These are phyloP conservation scores for Chamaedrilus cognettii DNA, from an alignment of 2,888 invertebrate species.

Conservation along the genomic window DNA sequence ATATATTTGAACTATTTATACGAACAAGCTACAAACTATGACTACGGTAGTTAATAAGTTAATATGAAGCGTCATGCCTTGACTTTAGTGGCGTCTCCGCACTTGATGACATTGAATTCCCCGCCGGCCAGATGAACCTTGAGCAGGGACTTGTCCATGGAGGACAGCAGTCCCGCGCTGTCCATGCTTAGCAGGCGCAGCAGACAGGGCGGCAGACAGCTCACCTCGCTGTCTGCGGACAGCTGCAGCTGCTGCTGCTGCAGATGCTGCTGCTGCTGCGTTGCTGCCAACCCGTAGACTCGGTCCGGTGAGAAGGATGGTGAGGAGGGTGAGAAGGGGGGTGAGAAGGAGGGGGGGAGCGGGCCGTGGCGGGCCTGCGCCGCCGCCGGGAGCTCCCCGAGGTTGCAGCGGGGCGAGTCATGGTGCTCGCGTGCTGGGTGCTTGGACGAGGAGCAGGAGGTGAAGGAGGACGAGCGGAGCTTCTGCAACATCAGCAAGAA, in stretches of 20 bases:
- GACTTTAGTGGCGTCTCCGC: constrained; percentile 83
- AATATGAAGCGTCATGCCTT: constrained; percentile 62
- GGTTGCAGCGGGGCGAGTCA: background rate
- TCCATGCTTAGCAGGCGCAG: constrained; percentile 14
- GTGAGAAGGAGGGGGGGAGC: background rate
- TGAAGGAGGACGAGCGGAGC: background rate
- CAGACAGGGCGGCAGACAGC: constrained; percentile 9
- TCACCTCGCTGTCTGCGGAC: constrained; percentile 2
- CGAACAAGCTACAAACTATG: background rate
- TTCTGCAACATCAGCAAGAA: background rate
- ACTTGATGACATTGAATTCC: constrained; percentile 87
- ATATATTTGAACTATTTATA: too few species aligned
- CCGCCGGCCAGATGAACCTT: constrained; percentile 92
- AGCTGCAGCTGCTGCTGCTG: background rate
- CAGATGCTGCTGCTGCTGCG: too few species aligned
- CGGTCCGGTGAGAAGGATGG: too few species aligned
- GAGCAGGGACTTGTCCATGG: constrained; percentile 58
- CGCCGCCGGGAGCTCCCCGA: background rate
- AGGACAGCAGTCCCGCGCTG: constrained; percentile 13
- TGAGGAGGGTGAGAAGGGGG: too few species aligned
- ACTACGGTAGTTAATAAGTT: background rate
- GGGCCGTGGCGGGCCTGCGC: background rate
- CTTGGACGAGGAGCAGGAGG: background rate
- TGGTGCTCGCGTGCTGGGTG: background rate
- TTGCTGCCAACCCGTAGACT: too few species aligned